phyloP scores from a whole-genome alignment of 23 tunicate genomes.

The Ascidia mentula region DNA sequence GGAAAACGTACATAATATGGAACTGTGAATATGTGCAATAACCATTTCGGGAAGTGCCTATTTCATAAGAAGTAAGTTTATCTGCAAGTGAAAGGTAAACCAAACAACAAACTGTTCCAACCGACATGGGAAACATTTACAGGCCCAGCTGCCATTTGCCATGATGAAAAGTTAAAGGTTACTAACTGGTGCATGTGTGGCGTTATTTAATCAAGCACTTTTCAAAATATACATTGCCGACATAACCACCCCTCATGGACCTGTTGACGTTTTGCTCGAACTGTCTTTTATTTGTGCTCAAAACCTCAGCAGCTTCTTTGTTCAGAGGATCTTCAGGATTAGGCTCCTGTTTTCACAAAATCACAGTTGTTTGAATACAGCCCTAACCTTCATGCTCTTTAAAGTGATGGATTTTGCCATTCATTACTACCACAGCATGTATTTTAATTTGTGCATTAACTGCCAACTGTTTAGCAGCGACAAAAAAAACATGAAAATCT shows the following conservation, averaged over 20 bases:
- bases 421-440: no score
- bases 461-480: background rate
- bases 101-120: background rate
- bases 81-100: no score
- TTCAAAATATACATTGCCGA: conserved; percentile 86
- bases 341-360: no score
- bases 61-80: no score
- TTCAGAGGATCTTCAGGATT: conserved; percentile 98
- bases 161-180: background rate
- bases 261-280: conserved; percentile 94
- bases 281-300: conserved; percentile 65
- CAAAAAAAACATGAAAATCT: no score
- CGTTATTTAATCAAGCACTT: conserved; percentile 62
- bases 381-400: no score
- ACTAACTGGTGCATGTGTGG: no score
- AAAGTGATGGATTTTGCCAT: no score
- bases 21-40: no score
- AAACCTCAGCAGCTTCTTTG: conserved; percentile 95
- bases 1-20: no score
- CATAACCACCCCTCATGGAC: conserved; percentile 92
- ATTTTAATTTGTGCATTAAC: background rate
- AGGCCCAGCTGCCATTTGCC: background rate
- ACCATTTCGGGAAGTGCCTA: no score
- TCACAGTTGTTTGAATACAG: no score
- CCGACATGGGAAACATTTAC: background rate